Percentiles rank a stretch among this genome's conserved stretches.
phyloP scores from a whole-genome alignment of 2,113 vertebrate genomes.

The Ictidomys tridecemlineatus region DNA sequence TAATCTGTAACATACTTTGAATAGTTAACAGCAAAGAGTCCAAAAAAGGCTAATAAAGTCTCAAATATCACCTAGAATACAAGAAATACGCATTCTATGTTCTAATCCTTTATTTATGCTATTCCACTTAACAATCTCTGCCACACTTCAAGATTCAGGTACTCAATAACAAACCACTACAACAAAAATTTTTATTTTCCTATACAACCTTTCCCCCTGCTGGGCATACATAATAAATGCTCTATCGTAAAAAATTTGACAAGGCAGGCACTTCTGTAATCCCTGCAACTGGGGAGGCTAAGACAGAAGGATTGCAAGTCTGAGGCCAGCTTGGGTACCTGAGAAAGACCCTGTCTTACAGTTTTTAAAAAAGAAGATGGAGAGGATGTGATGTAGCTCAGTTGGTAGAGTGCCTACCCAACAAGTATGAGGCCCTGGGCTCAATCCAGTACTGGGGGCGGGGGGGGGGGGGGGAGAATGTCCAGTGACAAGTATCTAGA shows the following conservation, averaged over 20 bases:
- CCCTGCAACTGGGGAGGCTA: background rate
- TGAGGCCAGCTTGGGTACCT: background rate
- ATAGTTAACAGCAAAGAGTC: slow-evolving; percentile 23
- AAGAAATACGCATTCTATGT: background rate
- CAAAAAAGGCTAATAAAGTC: background rate
- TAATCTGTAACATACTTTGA: background rate
- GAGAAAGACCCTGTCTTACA: background rate
- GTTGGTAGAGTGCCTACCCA: no score
- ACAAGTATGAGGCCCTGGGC: no score
- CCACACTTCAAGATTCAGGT: background rate
- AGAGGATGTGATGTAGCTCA: no score
- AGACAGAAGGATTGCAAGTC: background rate
- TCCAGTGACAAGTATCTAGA: background rate
- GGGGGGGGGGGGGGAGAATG: no score
- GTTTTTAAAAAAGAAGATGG: no score
- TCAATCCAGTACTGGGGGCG: no score
- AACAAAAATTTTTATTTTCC: background rate
- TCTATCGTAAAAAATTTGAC: background rate
- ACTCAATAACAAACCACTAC: background rate
- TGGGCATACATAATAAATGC: background rate
- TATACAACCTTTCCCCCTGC: background rate
- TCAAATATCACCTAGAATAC: background rate
- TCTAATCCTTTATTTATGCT: background rate
- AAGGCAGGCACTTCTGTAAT: background rate
- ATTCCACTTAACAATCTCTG: background rate